These are phyloP conservation scores for Cartodere bifasciata DNA, from an alignment of 2,888 invertebrate species.

Conservation along the genomic window DNA sequence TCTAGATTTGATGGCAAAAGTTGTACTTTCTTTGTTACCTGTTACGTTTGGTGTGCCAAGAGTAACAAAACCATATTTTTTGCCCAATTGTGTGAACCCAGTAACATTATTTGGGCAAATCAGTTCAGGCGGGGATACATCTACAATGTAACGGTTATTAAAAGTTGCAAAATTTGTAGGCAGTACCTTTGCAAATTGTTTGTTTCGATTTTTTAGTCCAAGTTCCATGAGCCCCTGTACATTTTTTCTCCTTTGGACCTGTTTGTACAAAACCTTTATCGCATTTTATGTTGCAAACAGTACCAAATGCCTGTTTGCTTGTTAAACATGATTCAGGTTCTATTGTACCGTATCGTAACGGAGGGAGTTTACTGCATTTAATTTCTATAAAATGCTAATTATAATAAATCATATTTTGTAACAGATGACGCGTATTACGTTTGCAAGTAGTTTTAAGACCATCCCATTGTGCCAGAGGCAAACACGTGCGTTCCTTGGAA, in stretches of 20 bases:
- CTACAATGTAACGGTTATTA: conserved; percentile 27
- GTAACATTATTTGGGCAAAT: conserved; percentile 43
- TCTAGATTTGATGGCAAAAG: conserved; percentile 8
- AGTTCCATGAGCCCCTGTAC: conserved; percentile 42
- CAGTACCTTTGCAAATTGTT: conserved; percentile 24
- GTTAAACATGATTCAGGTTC: conserved; percentile 41
- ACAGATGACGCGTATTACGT: conserved; percentile 34
- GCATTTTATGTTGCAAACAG: conserved; percentile 45
- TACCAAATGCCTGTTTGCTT: conserved; percentile 43
- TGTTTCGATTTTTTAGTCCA: conserved; percentile 37
- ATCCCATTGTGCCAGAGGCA: conserved; percentile 56
- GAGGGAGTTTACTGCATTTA: conserved; percentile 33
- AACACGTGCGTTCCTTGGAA: conserved; percentile 47
- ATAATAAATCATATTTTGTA: conserved; percentile 2
- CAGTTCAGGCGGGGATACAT: conserved; percentile 44
- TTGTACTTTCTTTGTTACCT: conserved; percentile 19
- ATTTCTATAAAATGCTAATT: conserved; percentile 21
- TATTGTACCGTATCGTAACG: conserved; percentile 40
- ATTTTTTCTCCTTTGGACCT: conserved; percentile 41
- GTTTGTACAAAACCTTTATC: conserved; percentile 43
- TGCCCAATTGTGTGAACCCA: conserved; percentile 34
- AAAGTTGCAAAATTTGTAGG: conserved; percentile 15
- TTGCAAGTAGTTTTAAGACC: conserved; percentile 52
- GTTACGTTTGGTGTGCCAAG: conserved; percentile 37
- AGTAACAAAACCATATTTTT: conserved; percentile 39